Evolutionary conservation across 1,140 invertebrate species (phyloP).

Genomic region (Apis florea): DNA sequence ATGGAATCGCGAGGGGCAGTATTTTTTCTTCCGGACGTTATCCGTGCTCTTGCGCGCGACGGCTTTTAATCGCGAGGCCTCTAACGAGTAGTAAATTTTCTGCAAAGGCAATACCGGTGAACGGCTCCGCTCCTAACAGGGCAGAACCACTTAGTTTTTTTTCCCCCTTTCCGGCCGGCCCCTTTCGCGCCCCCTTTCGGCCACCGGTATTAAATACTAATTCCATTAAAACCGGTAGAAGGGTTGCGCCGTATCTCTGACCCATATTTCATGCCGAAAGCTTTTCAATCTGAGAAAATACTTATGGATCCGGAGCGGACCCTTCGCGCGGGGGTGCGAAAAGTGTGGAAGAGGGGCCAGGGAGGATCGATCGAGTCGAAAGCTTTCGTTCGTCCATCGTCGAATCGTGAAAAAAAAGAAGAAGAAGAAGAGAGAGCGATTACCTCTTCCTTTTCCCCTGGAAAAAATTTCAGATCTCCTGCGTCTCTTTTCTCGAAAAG

Average conservation of each 20-base stretch:
- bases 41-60: conserved; percentile 18
- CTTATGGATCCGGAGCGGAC: conserved; percentile 66
- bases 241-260: conserved; percentile 76
- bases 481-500: too few species aligned
- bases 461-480: neutral
- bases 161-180: conserved; percentile 51
- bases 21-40: conserved; percentile 55
- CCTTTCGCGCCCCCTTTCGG: conserved; percentile 57
- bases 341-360: conserved; percentile 39
- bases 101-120: conserved; percentile 62
- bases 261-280: conserved; percentile 80
- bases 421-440: too few species aligned
- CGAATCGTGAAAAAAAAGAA: conserved; percentile 20
- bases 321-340: conserved; percentile 13
- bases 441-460: neutral
- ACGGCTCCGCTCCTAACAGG: conserved; percentile 44
- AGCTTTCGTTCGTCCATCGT: conserved; percentile 41
- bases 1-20: conserved; percentile 48
- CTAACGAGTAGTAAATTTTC: conserved; percentile 65
- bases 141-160: conserved; percentile 65
- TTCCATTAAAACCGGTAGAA: conserved; percentile 79
- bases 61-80: conserved; percentile 60
- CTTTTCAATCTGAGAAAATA: conserved; percentile 81
- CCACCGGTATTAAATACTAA: conserved; percentile 79
- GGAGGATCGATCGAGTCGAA: conserved; percentile 31